These are phyloP conservation scores for Eciton burchellii DNA, from an alignment of 1,140 invertebrate genomes.

Conservation along the genomic window DNA sequence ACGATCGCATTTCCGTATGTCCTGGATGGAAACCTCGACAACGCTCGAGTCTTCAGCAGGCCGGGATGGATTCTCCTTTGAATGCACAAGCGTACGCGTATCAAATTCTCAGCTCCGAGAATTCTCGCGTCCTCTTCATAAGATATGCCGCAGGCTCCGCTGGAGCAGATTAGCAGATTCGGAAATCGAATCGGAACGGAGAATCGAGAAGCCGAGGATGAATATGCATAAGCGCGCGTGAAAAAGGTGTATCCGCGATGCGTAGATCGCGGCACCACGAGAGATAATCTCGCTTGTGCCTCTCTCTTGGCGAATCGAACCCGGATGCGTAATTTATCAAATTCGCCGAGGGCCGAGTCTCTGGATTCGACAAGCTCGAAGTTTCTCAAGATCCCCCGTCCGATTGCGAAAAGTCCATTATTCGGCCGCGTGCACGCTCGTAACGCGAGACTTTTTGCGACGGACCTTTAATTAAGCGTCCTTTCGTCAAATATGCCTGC, in stretches of 20 bases:
- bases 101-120: background rate
- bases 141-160: background rate
- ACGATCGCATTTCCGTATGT: constrained; percentile 16
- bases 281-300: background rate
- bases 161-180: too few species aligned
- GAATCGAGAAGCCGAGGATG: too few species aligned
- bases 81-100: background rate
- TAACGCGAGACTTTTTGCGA: constrained; percentile 13
- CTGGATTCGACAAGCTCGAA: background rate
- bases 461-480: constrained; percentile 25
- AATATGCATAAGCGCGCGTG: too few species aligned
- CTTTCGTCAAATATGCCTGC: constrained; percentile 8
- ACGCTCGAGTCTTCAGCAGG: background rate
- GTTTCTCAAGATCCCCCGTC: background rate
- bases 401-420: constrained; percentile 12
- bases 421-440: background rate
- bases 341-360: background rate
- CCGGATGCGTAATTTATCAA: background rate
- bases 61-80: background rate
- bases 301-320: background rate
- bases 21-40: constrained; percentile 2
- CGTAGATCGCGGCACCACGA: too few species aligned
- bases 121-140: background rate
- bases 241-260: too few species aligned
- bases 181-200: too few species aligned